phyloP scores from a whole-genome alignment of 2,113 vertebrate species.

The zebrafish (Danio rerio) region DNA sequence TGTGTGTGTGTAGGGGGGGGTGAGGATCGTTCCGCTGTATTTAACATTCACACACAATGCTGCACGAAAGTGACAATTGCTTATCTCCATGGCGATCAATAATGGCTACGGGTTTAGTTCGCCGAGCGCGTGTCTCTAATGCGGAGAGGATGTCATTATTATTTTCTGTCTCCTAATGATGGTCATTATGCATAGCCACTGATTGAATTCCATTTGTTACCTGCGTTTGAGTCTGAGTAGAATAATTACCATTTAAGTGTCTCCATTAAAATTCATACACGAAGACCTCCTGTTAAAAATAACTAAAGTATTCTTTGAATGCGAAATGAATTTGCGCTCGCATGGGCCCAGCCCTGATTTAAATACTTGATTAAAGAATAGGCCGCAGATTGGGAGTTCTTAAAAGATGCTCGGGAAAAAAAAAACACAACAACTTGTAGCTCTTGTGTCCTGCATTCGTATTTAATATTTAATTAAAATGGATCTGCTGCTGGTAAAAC shows the following conservation, averaged over 20 bases:
- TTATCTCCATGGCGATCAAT: constrained; percentile 99
- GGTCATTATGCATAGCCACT: constrained; percentile 89
- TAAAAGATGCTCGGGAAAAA: constrained; percentile 61
- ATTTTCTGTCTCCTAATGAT: constrained; percentile 99
- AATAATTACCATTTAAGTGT: constrained; percentile 99
- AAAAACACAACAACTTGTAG: constrained; percentile 56
- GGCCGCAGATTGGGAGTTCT: constrained; percentile 54
- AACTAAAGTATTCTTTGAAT: constrained; percentile 97
- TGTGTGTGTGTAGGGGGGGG: constrained; percentile 41
- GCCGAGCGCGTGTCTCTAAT: constrained; percentile 99
- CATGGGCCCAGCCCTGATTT: constrained; percentile 67
- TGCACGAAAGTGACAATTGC: constrained; percentile 96
- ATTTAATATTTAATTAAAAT: constrained; percentile 84
- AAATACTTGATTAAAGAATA: constrained; percentile 70
- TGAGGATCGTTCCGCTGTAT: constrained; percentile 92
- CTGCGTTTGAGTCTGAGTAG: constrained; percentile 99
- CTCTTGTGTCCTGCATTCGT: constrained; percentile 70
- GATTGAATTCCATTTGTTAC: constrained; percentile 99
- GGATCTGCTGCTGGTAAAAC: constrained; percentile 77
- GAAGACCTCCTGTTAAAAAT: constrained; percentile 97
- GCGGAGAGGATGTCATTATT: constrained; percentile 99
- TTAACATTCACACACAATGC: constrained; percentile 98
- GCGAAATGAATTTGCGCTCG: constrained; percentile 88
- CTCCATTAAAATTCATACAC: constrained; percentile 99
- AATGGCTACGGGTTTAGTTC: constrained; percentile 99